Percentiles rank a stretch among this genome's conserved stretches.
Conservation (phyloP, 2,888 invertebrate species). For the Anaspis maculata region DNA sequence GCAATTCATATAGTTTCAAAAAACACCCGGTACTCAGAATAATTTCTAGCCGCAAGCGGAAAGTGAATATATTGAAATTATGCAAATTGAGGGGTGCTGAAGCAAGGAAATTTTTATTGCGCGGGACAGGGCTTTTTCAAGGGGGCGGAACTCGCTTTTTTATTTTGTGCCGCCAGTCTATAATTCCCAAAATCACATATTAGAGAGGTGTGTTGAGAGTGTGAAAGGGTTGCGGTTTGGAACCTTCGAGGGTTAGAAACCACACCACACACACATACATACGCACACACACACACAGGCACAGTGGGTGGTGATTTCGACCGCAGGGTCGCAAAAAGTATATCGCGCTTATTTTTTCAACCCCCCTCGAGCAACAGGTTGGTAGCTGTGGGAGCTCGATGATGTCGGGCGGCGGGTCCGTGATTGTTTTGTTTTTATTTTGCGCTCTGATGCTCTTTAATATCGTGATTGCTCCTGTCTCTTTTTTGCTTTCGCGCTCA, state of each 20-base stretch:
- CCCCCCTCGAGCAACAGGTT: conserved; percentile 26
- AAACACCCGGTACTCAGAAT: too few relatives aligned
- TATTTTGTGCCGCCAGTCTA: conserved; percentile 18
- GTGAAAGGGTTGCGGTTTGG: conserved; percentile 27
- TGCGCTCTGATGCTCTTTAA: conserved; percentile 16
- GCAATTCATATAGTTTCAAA: too few relatives aligned
- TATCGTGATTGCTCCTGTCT: conserved; percentile 12
- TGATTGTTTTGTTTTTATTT: conserved; percentile 18
- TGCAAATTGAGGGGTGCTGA: too few relatives aligned
- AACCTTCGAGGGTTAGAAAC: conserved; percentile 24
- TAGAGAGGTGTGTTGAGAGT: too few relatives aligned
- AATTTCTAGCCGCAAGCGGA: too few relatives aligned
- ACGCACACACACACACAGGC: conserved; percentile 15
- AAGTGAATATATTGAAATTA: too few relatives aligned
- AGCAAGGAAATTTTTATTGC: too few relatives aligned
- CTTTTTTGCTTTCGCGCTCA: too few relatives aligned
- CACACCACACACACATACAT: too few relatives aligned
- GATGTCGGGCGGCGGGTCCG: too few relatives aligned
- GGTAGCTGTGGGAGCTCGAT: conserved; percentile 12
- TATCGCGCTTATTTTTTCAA: conserved; percentile 27
- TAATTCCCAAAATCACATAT: conserved; percentile 23
- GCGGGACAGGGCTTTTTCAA: too few relatives aligned
- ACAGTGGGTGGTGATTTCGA: conserved; percentile 26
- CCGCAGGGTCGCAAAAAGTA: conserved; percentile 26
- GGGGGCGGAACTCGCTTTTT: too few relatives aligned